phyloP scores from a whole-genome alignment of 2,888 invertebrate genomes.

The Rhagium mordax region DNA sequence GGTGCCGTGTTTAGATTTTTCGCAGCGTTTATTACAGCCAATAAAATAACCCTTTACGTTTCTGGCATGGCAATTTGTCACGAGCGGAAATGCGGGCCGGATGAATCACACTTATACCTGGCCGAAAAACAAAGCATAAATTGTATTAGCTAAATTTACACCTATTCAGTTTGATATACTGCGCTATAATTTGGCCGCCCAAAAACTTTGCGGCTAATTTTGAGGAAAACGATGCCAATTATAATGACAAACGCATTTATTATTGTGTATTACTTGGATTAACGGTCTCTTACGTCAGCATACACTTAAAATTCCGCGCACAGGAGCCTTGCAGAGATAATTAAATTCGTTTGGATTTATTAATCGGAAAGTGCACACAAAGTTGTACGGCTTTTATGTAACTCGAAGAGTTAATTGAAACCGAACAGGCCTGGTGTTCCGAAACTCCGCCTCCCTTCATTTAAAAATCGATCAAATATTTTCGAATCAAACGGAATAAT shows the following conservation, averaged over 20 bases:
- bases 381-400: not conserved
- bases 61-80: slow-evolving; percentile 23
- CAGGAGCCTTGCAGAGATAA: not conserved
- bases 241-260: slow-evolving; percentile 31
- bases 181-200: slow-evolving; percentile 19
- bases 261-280: slow-evolving; percentile 20
- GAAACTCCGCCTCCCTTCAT: not conserved
- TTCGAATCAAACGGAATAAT: not conserved
- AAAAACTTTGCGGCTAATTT: slow-evolving; percentile 10
- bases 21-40: too few relatives aligned
- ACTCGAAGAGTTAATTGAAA: slow-evolving; percentile 6
- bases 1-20: too few relatives aligned
- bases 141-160: slow-evolving; percentile 25
- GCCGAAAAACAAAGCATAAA: slow-evolving; percentile 24
- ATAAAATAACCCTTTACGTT: slow-evolving; percentile 10
- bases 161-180: slow-evolving; percentile 14
- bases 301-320: slow-evolving; percentile 12
- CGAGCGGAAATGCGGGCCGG: slow-evolving; percentile 21
- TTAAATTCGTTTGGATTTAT: not conserved
- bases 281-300: slow-evolving; percentile 5
- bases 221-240: slow-evolving; percentile 31
- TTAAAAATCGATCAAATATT: slow-evolving; percentile 3
- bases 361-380: not conserved
- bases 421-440: not conserved
- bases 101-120: slow-evolving; percentile 16